Base-by-base conservation (phyloP, 1,140 invertebrate genomes). In the Phenacoccus solenopsis region DNA sequence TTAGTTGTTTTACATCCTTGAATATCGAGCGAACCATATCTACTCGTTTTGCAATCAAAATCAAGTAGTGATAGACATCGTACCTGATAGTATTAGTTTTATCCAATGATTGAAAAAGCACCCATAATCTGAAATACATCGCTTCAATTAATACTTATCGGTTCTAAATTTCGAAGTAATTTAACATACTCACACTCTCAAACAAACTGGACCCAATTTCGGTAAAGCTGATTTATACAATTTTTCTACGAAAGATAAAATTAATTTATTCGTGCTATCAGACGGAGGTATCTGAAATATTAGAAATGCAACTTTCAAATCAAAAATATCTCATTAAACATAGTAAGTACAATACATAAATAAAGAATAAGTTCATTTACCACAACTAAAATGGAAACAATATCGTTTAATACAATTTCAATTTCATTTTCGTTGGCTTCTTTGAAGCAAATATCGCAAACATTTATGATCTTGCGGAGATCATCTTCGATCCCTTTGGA, bases 401-500 rank as follows among this genome's bases (percentile, higher is more conserved):
- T 94, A 81, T 88, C 88, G 84, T 93, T 92, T 0, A 92, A 81
- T 67, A 93, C 88, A 73, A 86, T 86, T 81, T 92, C 90, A 75
- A 93, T 88, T 77, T 92, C 90, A 30, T 78, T 76, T 79, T 92
- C 90, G 77, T 87, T 88, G 1, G 86, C 86, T 76, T 91, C 91
- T 76, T 91, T 90, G 78, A 96, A 96, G 78, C 91, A 94, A 59
- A 90, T 85, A 79, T 96, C 92, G 78, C 92, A 96, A 7, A 94
- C 93, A 69, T 90, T 90, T 76, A 97, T 94, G 73, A 97, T 94
- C 80, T 97, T 93, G 77, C 94, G 90, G 70, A 97, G 82, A 83
- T 97, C 93, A 84, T 94, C 90, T 78, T 94, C 90, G 74, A 95
- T 88, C 10, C 92, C 93, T 81, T 93, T 93, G 0, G 87, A 84